Base-by-base conservation (phyloP, 2,797 vertebrate genomes). In the Cossypha dichroa region DNA sequence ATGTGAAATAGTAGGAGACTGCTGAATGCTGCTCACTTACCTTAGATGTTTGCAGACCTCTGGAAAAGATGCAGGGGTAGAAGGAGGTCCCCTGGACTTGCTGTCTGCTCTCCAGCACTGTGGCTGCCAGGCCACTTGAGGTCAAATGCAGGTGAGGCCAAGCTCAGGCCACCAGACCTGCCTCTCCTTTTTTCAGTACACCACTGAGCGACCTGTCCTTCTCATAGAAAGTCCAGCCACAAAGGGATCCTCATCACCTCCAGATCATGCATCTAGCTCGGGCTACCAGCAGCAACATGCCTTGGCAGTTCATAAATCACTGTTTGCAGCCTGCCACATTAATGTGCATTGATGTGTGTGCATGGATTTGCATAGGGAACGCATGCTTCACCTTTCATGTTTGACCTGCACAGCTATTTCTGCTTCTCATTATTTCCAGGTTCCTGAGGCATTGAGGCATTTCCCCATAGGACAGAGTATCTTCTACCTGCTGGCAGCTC, bases 361-460 rank as follows among this genome's bases (percentile, higher is more conserved):
- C 36, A 14, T 31, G 38, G 34, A 93, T 96, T 96, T 97, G 84
- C 88, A 92, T 79, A 67, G 46, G 74, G 28, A 95, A 69, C 45
- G 1, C 2, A 4, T 7, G 52, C 74, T 51, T 76, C 69, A 46
- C 6, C 67, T 92, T 76, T 84, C 41, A 79, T 43, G 34, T 87
- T 94, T 90, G 70, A 59, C 41, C 70, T 74, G 68, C 36, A 60
- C 31, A 41, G 59, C 63, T 67, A 29, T 76, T 96, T 86, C 63
- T 78, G 7, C 67, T 89, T 68, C 62, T 83, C 54, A 58, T 77
- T 73, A 82, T 56, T 55, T 82, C 52, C 52, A 70, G 11, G 5
- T 38, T 85, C 80, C 90, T 33, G 48, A 82, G 88, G 90, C 2
- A 0, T 59, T 33, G 52, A 82, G 90, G 92, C 2, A 0, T 59